Conservation (phyloP, 2,888 invertebrate genomes). For the Scaptomyza caliginosa region DNA sequence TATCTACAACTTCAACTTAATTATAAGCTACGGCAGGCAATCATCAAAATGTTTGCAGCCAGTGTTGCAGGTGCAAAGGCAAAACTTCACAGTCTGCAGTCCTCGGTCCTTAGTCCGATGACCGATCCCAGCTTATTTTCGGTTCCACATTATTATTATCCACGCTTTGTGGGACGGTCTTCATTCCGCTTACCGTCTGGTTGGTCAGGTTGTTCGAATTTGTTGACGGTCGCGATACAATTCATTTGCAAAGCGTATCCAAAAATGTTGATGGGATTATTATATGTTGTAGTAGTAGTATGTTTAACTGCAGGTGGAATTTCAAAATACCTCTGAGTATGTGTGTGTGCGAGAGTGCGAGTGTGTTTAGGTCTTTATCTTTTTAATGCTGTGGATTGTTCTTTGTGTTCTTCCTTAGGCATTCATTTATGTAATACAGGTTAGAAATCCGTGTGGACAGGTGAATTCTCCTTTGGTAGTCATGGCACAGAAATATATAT, state of each 20-base stretch:
- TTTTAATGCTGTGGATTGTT: conserved; percentile 65
- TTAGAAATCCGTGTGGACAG: conserved; percentile 80
- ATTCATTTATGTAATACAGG: conserved; percentile 75
- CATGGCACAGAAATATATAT: conserved; percentile 29
- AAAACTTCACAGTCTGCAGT: conserved; percentile 46
- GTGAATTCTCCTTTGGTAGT: conserved; percentile 55
- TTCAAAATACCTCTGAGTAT: conserved; percentile 24
- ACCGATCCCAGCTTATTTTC: conserved; percentile 66
- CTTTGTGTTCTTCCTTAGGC: conserved; percentile 63
- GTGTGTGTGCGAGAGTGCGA: conserved; percentile 1
- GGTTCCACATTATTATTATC: conserved; percentile 79
- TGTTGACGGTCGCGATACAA: conserved; percentile 53
- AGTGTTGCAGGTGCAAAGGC: conserved; percentile 74
- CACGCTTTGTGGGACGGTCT: conserved; percentile 56
- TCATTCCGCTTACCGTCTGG: conserved; percentile 10
- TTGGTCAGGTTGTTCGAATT: conserved; percentile 37
- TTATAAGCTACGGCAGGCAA: conserved; percentile 69
- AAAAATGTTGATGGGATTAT: conserved; percentile 81
- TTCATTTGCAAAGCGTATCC: conserved; percentile 79
- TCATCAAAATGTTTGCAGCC: conserved; percentile 68
- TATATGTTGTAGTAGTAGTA: conserved; percentile 68
- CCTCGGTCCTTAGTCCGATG: conserved; percentile 33
- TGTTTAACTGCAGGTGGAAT: conserved; percentile 59
- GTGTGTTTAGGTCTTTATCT: conserved; percentile 65
- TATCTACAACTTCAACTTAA: conserved; percentile 77